Conservation (phyloP, 1,140 invertebrate species). For the Calephelis virginiensis region DNA sequence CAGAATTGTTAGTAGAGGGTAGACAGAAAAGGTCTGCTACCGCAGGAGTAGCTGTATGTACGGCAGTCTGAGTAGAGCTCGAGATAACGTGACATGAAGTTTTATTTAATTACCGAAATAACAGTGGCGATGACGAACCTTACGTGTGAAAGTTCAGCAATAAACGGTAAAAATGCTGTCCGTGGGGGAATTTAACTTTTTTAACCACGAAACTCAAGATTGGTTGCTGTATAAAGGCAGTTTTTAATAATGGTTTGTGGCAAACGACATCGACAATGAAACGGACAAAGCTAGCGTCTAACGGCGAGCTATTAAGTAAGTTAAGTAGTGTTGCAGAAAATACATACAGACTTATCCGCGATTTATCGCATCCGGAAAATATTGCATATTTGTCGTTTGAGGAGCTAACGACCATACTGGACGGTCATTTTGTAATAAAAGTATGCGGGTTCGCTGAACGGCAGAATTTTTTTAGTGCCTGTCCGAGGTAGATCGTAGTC, state of each 20-base stretch:
- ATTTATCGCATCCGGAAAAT: conserved; percentile 21
- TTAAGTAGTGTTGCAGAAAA: conserved; percentile 29
- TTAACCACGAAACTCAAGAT: conserved; percentile 5
- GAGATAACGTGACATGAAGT: background rate
- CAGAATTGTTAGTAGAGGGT: no score
- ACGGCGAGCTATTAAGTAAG: conserved; percentile 32
- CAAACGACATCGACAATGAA: conserved; percentile 23
- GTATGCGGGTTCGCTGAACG: conserved; percentile 24
- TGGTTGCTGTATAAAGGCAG: conserved; percentile 20
- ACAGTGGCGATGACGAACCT: background rate
- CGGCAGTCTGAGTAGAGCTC: no score
- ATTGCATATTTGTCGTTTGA: conserved; percentile 22
- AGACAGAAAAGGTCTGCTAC: background rate
- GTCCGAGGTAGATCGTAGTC: background rate
- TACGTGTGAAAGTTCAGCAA: background rate
- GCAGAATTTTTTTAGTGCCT: conserved; percentile 17
- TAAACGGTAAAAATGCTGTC: conserved; percentile 10
- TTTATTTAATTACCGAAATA: background rate
- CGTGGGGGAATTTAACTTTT: conserved; percentile 1
- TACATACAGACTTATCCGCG: conserved; percentile 27
- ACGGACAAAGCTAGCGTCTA: conserved; percentile 19
- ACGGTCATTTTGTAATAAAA: conserved; percentile 27
- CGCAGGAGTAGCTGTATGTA: no score
- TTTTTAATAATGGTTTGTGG: conserved; percentile 4
- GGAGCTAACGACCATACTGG: conserved; percentile 16